Evolutionary conservation across 2,888 invertebrate genomes (phyloP).

Genomic region (Onthophagus sagittarius): DNA sequence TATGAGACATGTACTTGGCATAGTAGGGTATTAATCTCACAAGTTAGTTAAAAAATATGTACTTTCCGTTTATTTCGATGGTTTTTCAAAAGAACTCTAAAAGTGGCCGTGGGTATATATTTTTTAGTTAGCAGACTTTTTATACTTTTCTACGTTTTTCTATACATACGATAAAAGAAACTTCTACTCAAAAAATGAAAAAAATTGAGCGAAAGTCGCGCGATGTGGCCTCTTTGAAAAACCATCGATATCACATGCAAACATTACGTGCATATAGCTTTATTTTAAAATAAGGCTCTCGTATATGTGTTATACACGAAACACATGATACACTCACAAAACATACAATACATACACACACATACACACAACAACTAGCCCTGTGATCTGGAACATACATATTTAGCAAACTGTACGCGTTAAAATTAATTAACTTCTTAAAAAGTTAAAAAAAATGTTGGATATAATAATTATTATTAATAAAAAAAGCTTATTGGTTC

Average conservation of each 20-base stretch:
- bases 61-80: background rate
- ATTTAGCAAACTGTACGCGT: slow-evolving; percentile 13
- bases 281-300: background rate
- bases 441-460: background rate
- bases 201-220: background rate
- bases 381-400: background rate
- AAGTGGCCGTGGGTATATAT: background rate
- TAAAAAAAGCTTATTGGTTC: background rate
- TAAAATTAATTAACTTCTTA: background rate
- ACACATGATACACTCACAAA: background rate
- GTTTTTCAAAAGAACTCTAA: background rate
- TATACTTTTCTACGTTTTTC: background rate
- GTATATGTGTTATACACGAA: background rate
- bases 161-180: background rate
- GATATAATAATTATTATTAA: background rate
- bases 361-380: background rate
- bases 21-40: background rate
- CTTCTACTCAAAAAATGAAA: background rate
- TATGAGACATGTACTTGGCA: background rate
- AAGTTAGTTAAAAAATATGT: background rate
- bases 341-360: background rate
- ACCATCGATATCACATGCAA: background rate
- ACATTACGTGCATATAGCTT: background rate
- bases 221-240: background rate
- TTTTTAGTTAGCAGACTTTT: background rate